phyloP scores from a whole-genome alignment of 2,888 invertebrate species.

The Sceliomorpha sp. region DNA sequence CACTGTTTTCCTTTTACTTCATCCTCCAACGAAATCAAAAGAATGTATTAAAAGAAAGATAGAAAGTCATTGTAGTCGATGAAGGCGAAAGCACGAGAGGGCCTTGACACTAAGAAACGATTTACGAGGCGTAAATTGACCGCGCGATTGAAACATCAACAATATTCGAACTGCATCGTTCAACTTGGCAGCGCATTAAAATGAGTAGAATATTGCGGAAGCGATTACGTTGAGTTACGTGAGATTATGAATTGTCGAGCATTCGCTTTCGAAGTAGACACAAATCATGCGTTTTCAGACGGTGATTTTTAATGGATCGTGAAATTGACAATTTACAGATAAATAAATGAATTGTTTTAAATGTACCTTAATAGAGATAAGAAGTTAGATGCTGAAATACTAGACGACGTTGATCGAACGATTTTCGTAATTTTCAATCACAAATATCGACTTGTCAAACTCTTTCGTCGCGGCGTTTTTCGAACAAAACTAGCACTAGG shows the following conservation, averaged over 20 bases:
- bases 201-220: constrained; percentile 29
- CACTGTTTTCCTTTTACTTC: too few relatives aligned
- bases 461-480: too few relatives aligned
- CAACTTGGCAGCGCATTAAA: constrained; percentile 4
- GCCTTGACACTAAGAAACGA: constrained; percentile 47
- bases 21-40: neutral
- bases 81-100: constrained; percentile 55
- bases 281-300: constrained; percentile 25
- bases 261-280: constrained; percentile 27
- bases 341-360: too few relatives aligned
- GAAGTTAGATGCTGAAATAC: too few relatives aligned
- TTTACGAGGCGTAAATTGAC: constrained; percentile 44
- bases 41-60: constrained; percentile 14
- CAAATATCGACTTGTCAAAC: too few relatives aligned
- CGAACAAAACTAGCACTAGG: too few relatives aligned
- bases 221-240: constrained; percentile 37
- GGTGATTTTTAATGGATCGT: too few relatives aligned
- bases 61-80: constrained; percentile 38
- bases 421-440: too few relatives aligned
- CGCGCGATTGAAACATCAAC: neutral
- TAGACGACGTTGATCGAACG: too few relatives aligned
- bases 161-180: constrained; percentile 18
- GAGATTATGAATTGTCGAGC: constrained; percentile 22
- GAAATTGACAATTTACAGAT: too few relatives aligned
- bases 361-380: too few relatives aligned